Evolutionary conservation across 2,797 vertebrate genomes (phyloP).

Genomic region (Toxotes lorentzi): DNA sequence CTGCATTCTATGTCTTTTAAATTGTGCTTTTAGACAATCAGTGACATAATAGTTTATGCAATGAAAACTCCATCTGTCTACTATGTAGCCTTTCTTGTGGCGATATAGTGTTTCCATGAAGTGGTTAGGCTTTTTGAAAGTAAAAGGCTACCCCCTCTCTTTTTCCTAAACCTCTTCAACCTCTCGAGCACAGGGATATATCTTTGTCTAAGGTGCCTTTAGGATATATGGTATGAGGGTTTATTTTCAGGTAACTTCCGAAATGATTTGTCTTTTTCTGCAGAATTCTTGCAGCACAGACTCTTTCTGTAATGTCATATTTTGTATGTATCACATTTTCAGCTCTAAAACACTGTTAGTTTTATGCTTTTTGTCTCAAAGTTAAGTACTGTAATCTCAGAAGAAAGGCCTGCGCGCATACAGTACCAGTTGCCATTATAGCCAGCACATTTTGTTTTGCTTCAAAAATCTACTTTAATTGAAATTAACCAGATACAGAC

Average conservation of each 20-base stretch:
- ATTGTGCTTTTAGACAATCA: slow-evolving; percentile 69
- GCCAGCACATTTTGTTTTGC: not conserved
- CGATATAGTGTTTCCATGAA: slow-evolving; percentile 55
- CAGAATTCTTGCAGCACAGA: slow-evolving; percentile 18
- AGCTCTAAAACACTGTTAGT: slow-evolving; percentile 38
- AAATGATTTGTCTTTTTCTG: slow-evolving; percentile 50
- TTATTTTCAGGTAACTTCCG: slow-evolving; percentile 60
- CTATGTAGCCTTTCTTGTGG: slow-evolving; percentile 65
- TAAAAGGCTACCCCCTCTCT: slow-evolving; percentile 37
- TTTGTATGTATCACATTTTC: slow-evolving; percentile 51
- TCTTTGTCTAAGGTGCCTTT: slow-evolving; percentile 85
- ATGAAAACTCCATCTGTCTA: slow-evolving; percentile 47
- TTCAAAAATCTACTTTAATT: not conserved
- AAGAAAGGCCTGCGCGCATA: slow-evolving; percentile 10
- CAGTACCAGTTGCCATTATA: not conserved
- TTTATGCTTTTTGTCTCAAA: slow-evolving; percentile 44
- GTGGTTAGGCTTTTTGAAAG: slow-evolving; percentile 41
- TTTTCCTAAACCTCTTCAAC: slow-evolving; percentile 53
- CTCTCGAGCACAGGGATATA: slow-evolving; percentile 64
- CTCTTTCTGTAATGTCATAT: slow-evolving; percentile 32
- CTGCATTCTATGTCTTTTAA: slow-evolving; percentile 44
- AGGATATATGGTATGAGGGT: slow-evolving; percentile 68
- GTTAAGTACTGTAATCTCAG: slow-evolving; percentile 39
- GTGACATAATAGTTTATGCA: slow-evolving; percentile 68
- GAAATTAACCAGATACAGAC: not conserved